phyloP scores from a whole-genome alignment of 2,113 vertebrate genomes.

The Paralichthys olivaceus region DNA sequence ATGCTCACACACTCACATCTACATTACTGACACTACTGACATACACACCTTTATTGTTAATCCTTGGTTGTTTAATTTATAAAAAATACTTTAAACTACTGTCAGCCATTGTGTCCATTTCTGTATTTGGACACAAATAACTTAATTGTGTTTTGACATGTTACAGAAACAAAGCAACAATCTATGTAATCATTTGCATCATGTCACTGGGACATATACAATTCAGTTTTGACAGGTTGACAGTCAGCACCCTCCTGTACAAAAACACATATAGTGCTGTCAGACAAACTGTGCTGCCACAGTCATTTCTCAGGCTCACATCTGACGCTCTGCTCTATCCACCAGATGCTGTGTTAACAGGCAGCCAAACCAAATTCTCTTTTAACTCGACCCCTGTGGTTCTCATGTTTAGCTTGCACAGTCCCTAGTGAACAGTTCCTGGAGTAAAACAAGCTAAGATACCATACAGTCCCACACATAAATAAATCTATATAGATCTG shows the following conservation, averaged over 20 bases:
- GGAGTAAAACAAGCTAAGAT: conserved; percentile 6
- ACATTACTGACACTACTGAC: too few species aligned
- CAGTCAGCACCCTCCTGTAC: neutral
- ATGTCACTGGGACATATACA: neutral
- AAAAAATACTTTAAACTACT: too few species aligned
- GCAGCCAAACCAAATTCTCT: conserved; percentile 17
- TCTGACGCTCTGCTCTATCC: conserved; percentile 4
- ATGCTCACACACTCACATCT: too few species aligned
- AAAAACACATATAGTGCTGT: neutral
- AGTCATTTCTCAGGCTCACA: neutral
- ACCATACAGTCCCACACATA: neutral
- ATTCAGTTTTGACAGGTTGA: neutral
- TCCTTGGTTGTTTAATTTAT: too few species aligned
- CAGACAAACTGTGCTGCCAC: neutral
- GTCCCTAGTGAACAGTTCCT: conserved; percentile 9
- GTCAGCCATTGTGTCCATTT: too few species aligned
- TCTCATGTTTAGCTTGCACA: conserved; percentile 2
- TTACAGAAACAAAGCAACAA: neutral
- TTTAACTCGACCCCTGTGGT: conserved; percentile 17
- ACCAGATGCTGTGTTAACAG: conserved; percentile 5
- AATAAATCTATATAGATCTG: conserved; percentile 5
- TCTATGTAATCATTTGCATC: neutral
- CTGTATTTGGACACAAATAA: too few species aligned
- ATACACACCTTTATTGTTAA: too few species aligned
- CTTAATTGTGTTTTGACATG: too few species aligned